phyloP scores from a whole-genome alignment of 2,797 vertebrate species.

The Cetoscarus ocellatus region DNA sequence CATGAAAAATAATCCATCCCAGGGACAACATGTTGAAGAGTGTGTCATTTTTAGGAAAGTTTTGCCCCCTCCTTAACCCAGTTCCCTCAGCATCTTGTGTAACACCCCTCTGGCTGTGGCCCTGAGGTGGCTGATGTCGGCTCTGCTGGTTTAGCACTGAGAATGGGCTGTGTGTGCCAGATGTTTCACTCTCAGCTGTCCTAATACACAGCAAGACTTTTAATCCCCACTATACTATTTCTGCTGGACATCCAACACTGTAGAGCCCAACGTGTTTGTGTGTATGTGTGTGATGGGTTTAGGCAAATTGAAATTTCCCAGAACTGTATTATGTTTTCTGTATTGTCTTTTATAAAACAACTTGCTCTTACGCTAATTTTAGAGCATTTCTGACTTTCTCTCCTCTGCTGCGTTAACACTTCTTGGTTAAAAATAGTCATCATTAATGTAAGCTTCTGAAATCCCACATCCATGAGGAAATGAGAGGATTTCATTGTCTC shows the following conservation, averaged over 20 bases:
- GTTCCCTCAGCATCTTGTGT: conserved; percentile 22
- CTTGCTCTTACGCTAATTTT: conserved; percentile 3
- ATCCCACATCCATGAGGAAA: conserved; percentile 60
- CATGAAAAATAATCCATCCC: background rate
- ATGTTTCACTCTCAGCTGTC: conserved; percentile 64
- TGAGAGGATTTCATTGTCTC: conserved; percentile 58
- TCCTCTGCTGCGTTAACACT: conserved; percentile 21
- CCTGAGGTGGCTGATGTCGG: background rate
- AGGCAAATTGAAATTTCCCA: conserved; percentile 39
- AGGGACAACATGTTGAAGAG: background rate
- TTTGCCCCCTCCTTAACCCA: conserved; percentile 2
- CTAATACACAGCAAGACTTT: conserved; percentile 60
- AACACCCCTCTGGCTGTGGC: background rate
- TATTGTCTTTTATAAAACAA: conserved; percentile 15
- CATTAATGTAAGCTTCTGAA: conserved; percentile 60
- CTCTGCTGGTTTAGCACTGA: conserved; percentile 37
- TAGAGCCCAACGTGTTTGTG: conserved; percentile 22
- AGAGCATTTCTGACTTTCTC: background rate
- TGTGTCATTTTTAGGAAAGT: conserved; percentile 1
- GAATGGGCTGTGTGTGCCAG: conserved; percentile 58
- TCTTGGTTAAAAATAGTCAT: conserved; percentile 63
- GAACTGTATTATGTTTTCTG: conserved; percentile 32
- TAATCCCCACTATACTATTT: conserved; percentile 58
- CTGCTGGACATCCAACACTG: conserved; percentile 31
- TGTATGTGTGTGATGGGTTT: conserved; percentile 33